These are phyloP conservation scores for Cheumatopsyche charites DNA, from an alignment of 1,140 invertebrate genomes.

Conservation along the genomic window DNA sequence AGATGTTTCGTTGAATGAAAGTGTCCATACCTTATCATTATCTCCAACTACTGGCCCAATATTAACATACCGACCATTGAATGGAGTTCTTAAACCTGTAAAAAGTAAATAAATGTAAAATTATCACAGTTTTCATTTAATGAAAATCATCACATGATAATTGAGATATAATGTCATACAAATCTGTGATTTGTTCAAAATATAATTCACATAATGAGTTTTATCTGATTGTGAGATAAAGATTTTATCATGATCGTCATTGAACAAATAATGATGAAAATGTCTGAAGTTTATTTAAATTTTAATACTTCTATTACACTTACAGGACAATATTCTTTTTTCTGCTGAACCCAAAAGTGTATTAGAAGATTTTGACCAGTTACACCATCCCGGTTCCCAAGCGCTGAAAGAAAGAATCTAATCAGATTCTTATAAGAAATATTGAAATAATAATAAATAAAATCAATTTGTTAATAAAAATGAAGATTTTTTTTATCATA, in stretches of 20 bases:
- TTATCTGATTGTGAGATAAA: too few relatives aligned
- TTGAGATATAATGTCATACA: too few relatives aligned
- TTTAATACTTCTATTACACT: constrained; percentile 53
- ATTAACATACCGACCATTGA: constrained; percentile 71
- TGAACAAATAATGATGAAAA: too few relatives aligned
- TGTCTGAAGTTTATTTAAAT: too few relatives aligned
- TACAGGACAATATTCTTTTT: constrained; percentile 84
- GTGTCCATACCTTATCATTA: constrained; percentile 75
- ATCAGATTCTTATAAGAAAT: not conserved
- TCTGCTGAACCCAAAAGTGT: constrained; percentile 79
- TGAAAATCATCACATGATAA: too few relatives aligned
- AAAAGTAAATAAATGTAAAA: not conserved
- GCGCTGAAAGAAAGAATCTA: constrained; percentile 9
- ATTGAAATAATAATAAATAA: not conserved
- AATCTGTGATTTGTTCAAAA: too few relatives aligned
- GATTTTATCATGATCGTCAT: too few relatives aligned
- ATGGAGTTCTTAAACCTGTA: constrained; percentile 68
- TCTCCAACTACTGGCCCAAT: constrained; percentile 69
- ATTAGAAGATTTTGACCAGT: constrained; percentile 83
- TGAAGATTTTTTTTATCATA: not conserved
- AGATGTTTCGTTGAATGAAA: constrained; percentile 70
- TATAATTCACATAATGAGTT: too few relatives aligned
- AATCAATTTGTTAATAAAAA: not conserved
- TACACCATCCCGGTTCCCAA: constrained; percentile 62
- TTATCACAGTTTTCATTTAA: too few relatives aligned